phyloP scores from a whole-genome alignment of 2,888 invertebrate species.

The Leptinotarsa rubiginosa region DNA sequence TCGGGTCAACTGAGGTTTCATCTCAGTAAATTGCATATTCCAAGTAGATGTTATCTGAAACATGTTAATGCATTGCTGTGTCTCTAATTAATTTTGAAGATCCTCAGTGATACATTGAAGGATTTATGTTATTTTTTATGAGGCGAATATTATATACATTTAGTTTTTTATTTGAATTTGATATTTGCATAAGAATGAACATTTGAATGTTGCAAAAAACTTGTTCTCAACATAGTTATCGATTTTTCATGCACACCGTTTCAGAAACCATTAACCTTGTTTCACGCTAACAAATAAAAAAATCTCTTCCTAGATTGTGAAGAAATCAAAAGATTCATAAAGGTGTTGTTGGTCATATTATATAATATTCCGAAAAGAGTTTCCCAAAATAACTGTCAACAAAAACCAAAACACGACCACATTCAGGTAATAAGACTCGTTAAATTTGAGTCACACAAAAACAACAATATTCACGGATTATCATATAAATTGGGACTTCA shows the following conservation, averaged over 20 bases:
- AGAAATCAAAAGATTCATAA: background rate
- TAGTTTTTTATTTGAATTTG: background rate
- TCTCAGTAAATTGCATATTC: background rate
- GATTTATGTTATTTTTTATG: background rate
- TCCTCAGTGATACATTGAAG: background rate
- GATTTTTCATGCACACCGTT: background rate
- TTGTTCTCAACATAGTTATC: background rate
- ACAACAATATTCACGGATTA: slow-evolving; percentile 21
- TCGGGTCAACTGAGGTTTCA: too few relatives aligned
- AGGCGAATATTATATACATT: background rate
- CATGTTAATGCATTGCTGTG: background rate
- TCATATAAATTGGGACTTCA: slow-evolving; percentile 18
- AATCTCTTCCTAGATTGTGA: background rate
- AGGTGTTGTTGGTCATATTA: background rate
- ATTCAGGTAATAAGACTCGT: slow-evolving; percentile 3
- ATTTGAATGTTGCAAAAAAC: background rate
- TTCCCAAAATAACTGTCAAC: slow-evolving; percentile 1
- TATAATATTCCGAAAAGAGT: background rate
- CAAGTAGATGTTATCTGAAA: background rate
- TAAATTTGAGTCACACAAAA: slow-evolving; percentile 9
- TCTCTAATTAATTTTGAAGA: background rate
- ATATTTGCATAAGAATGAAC: background rate
- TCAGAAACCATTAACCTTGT: background rate
- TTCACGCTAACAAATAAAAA: background rate
- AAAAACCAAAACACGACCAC: slow-evolving; percentile 16